A percentile compares a stretch with the other conserved stretches of the same genome.
Conservation (phyloP, 1,140 invertebrate species). For the Hyles vespertilio region DNA sequence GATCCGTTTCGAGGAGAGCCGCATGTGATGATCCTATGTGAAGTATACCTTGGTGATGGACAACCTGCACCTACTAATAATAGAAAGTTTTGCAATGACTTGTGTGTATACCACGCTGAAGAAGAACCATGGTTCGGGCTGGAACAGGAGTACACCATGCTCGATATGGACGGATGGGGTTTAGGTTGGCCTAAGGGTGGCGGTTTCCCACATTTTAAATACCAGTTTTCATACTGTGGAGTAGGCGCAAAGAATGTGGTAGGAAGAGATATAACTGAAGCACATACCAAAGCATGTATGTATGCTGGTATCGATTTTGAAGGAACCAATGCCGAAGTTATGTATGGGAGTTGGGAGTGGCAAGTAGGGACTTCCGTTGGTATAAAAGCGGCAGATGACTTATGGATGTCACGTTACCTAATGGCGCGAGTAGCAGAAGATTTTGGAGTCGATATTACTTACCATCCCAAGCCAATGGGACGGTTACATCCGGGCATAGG, state of each 20-base stretch:
- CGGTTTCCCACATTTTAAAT: conserved; percentile 81
- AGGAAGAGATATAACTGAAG: conserved; percentile 90
- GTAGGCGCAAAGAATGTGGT: conserved; percentile 96
- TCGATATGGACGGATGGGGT: conserved; percentile 87
- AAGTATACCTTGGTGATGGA: conserved; percentile 58
- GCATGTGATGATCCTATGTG: conserved; percentile 93
- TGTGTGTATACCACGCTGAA: conserved; percentile 83
- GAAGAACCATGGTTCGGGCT: conserved; percentile 97
- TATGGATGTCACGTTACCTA: conserved; percentile 93
- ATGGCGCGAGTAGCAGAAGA: conserved; percentile 93
- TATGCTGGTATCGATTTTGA: conserved; percentile 94
- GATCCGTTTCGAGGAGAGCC: conserved; percentile 94
- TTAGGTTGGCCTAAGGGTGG: conserved; percentile 93
- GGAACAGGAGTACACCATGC: conserved; percentile 88
- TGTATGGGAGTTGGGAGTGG: conserved; percentile 89
- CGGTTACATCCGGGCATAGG: conserved; percentile 97
- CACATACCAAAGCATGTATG: conserved; percentile 80
- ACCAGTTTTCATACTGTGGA: conserved; percentile 82
- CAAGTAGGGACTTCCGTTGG: conserved; percentile 90
- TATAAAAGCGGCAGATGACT: conserved; percentile 90
- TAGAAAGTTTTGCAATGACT: conserved; percentile 83
- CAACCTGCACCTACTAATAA: conserved; percentile 81
- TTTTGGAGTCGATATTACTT: conserved; percentile 89
- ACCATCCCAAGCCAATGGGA: conserved; percentile 94
- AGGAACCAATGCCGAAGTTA: conserved; percentile 97